These are phyloP conservation scores for Drosophila cracens DNA, from an alignment of 2,888 invertebrate species.

Conservation along the genomic window DNA sequence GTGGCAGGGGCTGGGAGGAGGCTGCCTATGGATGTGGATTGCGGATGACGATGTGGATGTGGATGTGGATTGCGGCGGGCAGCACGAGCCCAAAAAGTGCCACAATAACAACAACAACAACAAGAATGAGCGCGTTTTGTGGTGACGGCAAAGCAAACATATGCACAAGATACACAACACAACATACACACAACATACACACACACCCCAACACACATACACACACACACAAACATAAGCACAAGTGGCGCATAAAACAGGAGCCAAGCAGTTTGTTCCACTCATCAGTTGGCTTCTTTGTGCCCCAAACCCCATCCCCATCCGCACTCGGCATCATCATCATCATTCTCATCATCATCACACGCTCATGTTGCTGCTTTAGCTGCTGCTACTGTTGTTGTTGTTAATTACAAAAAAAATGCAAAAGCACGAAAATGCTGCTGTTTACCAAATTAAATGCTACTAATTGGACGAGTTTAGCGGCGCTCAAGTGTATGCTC, in stretches of 20 bases:
- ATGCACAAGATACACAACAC: constrained; percentile 51
- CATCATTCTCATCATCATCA: constrained; percentile 13
- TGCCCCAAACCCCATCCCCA: background rate
- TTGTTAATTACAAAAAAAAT: constrained; percentile 79
- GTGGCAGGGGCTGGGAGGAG: constrained; percentile 2
- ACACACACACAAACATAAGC: constrained; percentile 34
- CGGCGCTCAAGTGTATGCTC: constrained; percentile 77
- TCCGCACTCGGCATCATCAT: constrained; percentile 13
- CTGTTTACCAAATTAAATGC: constrained; percentile 81
- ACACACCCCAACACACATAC: constrained; percentile 45
- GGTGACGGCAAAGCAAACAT: constrained; percentile 58
- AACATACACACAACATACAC: constrained; percentile 15
- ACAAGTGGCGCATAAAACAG: constrained; percentile 55
- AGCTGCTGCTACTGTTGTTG: constrained; percentile 32
- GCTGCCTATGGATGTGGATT: constrained; percentile 4
- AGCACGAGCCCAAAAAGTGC: constrained; percentile 39
- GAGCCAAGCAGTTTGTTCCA: constrained; percentile 49
- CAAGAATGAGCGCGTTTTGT: constrained; percentile 43
- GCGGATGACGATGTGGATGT: background rate
- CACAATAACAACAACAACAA: constrained; percentile 40
- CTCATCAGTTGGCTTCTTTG: constrained; percentile 46
- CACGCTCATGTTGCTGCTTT: constrained; percentile 29
- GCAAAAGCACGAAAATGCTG: constrained; percentile 78
- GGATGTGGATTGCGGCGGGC: constrained; percentile 35
- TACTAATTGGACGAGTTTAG: constrained; percentile 81